A percentile compares a stretch with the other conserved stretches of the same genome.
Conservation (phyloP, 2,888 invertebrate species). For the Adelognathus sp. region DNA sequence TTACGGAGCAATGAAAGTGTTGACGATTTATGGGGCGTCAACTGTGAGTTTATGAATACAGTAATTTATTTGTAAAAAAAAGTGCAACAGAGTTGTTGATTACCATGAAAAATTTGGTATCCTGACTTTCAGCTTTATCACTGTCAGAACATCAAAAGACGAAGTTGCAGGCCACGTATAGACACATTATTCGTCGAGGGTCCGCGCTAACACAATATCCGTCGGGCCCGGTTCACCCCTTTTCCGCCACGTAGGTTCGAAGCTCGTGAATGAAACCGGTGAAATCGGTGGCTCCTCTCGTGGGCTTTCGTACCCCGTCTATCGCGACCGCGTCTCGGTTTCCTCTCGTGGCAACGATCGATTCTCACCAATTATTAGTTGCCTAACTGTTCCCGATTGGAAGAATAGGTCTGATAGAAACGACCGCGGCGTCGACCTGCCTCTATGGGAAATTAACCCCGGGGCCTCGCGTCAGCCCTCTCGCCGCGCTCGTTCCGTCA, state of each 20-base stretch:
- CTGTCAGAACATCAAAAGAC: background rate
- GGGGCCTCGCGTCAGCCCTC: slow-evolving; percentile 56
- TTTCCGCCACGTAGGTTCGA: slow-evolving; percentile 20
- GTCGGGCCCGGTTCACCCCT: slow-evolving; percentile 47
- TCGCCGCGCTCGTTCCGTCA: slow-evolving; percentile 46
- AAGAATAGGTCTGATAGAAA: slow-evolving; percentile 77
- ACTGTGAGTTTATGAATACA: no score
- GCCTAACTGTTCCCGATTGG: slow-evolving; percentile 75
- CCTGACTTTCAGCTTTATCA: slow-evolving; percentile 6
- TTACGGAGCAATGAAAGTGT: no score
- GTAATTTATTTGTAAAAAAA: no score
- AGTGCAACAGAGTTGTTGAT: no score
- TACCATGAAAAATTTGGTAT: background rate
- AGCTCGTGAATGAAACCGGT: slow-evolving; percentile 29
- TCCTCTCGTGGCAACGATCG: slow-evolving; percentile 65
- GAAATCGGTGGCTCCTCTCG: slow-evolving; percentile 40
- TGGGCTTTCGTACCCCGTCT: slow-evolving; percentile 31
- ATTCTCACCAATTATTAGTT: slow-evolving; percentile 78
- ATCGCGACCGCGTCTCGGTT: background rate
- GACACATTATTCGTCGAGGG: slow-evolving; percentile 1
- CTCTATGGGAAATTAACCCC: slow-evolving; percentile 72
- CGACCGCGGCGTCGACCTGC: no score
- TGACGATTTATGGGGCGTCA: no score
- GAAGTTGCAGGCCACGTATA: slow-evolving; percentile 11
- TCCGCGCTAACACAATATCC: slow-evolving; percentile 62